Evolutionary conservation across 1,140 invertebrate species (phyloP), one percentile per base, ranked within the genome.

Genomic region (Drosophila pseudoobscura): DNA sequence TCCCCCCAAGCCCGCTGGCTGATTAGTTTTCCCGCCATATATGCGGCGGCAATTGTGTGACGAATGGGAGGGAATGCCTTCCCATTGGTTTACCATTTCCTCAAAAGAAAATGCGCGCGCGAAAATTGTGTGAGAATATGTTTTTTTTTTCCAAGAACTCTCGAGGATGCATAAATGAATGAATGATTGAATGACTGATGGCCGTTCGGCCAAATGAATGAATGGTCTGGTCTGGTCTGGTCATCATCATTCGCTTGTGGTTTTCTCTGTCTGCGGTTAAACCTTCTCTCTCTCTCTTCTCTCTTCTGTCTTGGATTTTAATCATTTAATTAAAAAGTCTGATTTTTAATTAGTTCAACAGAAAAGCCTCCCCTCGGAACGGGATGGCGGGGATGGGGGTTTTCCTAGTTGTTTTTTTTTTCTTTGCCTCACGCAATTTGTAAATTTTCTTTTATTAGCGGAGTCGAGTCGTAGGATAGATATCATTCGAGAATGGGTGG

Each of bases 241-340:
- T 39, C 64, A 56, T 64, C 65, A 56, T 69, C 66, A 57, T 46
- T 69, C 51, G 35, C 51, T 22, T 24, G 31, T 41, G 51, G 51
- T 20, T 53, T 41, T 41, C 31, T 26, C 54, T 54, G 53, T 31
- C 35, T 51, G 43, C 54, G 63, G 50, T 58, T 78, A 46, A 56
- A 11, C 1, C 11, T 39, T 11, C 35, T 13, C 17, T 24, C 29
- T 45, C 13, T 7, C 41, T 44, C 35, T 20, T 35, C 49, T 29
- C 22, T 13, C 15, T 50, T 29, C 29, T 26, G 20, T 41, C 11
- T 29, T 50, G 61, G 82, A 87, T 87, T 69, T 75, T 88, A 87
- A 87, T 87, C 83, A 87, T 87, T 87, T 87, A 87, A 87, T 87
- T 87, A 87, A 88, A 75, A 76, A 87, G 83, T 87, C 75, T 88